Evolutionary conservation across 37 sponge, comb jelly and placozoan species (phyloP), one percentile per base, ranked within the genome.

Genomic region (Mnemiopsis leidyi): DNA sequence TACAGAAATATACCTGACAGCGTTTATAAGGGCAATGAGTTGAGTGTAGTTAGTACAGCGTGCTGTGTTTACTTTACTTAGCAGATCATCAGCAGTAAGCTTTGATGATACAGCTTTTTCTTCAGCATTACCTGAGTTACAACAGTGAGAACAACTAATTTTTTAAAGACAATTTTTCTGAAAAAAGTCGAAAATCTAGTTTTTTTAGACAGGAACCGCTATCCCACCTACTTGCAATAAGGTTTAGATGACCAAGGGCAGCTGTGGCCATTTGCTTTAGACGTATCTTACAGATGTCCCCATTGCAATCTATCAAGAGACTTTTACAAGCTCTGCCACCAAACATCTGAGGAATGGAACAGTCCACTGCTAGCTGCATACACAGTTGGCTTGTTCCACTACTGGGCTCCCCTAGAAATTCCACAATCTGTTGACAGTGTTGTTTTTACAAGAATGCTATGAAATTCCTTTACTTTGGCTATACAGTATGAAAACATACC

Each of bases 371-470:
- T 20, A 85, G n/a, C 48, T 85, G 90, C 28, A 39, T 21, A 33
- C 90, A 85, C 7, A 85, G 90, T 61, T 85, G 90, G 5, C 61
- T 85, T 23, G 38, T 36, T 23, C 90, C 90, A 85, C 90, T 85
- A 23, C 90, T 61, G 23, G 90, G 90, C 24, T 85, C 90, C 3
- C 90, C 90, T 23, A 85, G n/a, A 0, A 85, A 40, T 29, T 85
- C 90, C 5, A 85, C 1, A 13, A 85, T 40, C 90, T 85, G 61
- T 5, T 48, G 13, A 48, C n/a, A n/a, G n/a, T n/a, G n/a, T n/a
- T n/a, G n/a, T n/a, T n/a, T n/a, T n/a, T n/a, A n/a, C n/a, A n/a
- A n/a, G n/a, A n/a, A n/a, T n/a, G n/a, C n/a, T n/a, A n/a, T n/a
- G n/a, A n/a, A n/a, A n/a, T n/a, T n/a, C n/a, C n/a, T n/a, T n/a